Conservation (phyloP, 2,113 vertebrate species). For the Nycticorax nycticorax region DNA sequence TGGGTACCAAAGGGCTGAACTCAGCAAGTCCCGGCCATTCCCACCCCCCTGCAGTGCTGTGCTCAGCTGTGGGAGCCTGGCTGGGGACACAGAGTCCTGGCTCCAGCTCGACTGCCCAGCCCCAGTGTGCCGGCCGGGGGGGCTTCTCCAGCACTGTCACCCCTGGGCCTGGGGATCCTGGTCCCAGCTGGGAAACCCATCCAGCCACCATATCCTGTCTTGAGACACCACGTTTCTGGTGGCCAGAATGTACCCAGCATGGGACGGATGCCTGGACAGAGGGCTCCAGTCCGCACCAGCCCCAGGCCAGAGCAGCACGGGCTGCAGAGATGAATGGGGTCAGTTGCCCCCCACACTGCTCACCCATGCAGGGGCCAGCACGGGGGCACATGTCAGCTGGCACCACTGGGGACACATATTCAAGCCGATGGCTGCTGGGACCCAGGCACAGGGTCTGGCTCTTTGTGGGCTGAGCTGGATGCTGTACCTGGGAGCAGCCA, state of each 20-base stretch:
- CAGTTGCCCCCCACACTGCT: rapidly evolving
- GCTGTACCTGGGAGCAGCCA: neutral
- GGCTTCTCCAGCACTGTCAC: neutral
- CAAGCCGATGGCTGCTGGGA: neutral
- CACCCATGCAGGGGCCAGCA: neutral
- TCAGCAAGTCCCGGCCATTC: neutral
- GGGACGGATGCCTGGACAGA: neutral
- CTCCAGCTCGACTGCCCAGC: neutral
- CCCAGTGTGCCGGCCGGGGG: rapidly evolving
- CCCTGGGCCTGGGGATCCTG: neutral
- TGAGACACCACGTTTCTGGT: neutral
- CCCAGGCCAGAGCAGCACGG: rapidly evolving
- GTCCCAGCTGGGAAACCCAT: neutral
- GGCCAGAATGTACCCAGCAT: neutral
- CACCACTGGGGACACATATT: too few species aligned
- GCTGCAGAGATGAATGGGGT: rapidly evolving
- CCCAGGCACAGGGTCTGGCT: neutral
- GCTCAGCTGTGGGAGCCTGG: neutral
- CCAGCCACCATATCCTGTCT: neutral
- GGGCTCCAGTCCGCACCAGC: neutral
- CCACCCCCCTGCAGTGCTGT: neutral
- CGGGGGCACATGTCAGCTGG: neutral
- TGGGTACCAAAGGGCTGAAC: neutral
- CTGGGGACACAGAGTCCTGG: neutral
- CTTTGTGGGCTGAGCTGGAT: neutral